phyloP scores from a whole-genome alignment of 2,888 invertebrate species.

The Dimorphilus gyrociliatus region DNA sequence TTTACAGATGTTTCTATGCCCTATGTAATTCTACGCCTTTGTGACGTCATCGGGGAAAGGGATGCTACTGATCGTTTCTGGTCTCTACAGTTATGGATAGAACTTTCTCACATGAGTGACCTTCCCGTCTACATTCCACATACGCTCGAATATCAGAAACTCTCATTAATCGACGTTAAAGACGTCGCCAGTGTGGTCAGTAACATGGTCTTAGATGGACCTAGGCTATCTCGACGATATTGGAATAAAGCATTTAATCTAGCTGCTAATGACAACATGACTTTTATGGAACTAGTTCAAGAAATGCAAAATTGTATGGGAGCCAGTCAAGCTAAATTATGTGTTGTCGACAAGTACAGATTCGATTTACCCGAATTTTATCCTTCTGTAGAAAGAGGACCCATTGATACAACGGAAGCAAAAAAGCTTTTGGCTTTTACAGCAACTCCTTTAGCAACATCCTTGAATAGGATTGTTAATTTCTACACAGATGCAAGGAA shows the following conservation, averaged over 20 bases:
- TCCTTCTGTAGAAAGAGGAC: slow-evolving; percentile 36
- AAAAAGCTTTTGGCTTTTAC: slow-evolving; percentile 22
- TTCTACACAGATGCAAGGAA: too few relatives aligned
- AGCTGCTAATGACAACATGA: slow-evolving; percentile 26
- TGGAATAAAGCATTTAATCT: slow-evolving; percentile 32
- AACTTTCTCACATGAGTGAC: slow-evolving; percentile 19
- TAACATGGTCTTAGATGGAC: too few relatives aligned
- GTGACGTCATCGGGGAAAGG: slow-evolving; percentile 39
- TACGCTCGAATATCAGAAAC: slow-evolving; percentile 15
- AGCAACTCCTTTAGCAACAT: slow-evolving; percentile 29
- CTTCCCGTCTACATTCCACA: slow-evolving; percentile 22
- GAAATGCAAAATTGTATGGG: too few relatives aligned
- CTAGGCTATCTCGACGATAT: too few relatives aligned
- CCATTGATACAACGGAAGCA: slow-evolving; percentile 31
- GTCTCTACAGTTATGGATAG: slow-evolving; percentile 38
- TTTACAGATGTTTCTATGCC: slow-evolving; percentile 14
- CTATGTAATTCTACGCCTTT: slow-evolving; percentile 34
- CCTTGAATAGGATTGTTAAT: too few relatives aligned
- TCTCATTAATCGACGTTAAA: slow-evolving; percentile 36
- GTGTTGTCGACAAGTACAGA: too few relatives aligned
- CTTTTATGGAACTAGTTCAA: slow-evolving; percentile 23
- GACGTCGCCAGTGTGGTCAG: slow-evolving; percentile 34
- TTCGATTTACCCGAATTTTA: slow-evolving; percentile 14
- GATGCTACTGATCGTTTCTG: slow-evolving; percentile 40
- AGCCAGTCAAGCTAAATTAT: too few relatives aligned